Evolutionary conservation across 2,797 vertebrate species (phyloP).

Genomic region (Taenioides sp.): DNA sequence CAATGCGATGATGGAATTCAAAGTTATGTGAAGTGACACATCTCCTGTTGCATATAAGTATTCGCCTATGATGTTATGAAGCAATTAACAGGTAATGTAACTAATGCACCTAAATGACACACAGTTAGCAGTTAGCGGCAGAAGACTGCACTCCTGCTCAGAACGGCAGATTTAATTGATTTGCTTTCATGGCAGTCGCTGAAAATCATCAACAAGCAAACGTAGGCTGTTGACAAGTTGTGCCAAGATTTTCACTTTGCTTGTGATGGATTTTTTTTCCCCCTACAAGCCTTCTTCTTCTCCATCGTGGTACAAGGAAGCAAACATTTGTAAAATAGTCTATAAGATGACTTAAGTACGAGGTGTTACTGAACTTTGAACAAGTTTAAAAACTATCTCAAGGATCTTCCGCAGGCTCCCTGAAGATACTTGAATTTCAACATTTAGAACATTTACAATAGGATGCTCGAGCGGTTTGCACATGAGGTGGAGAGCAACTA

Average conservation of each 20-base stretch:
- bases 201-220: slow-evolving; percentile 63
- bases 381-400: slow-evolving; percentile 19
- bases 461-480: background rate
- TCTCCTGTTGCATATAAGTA: slow-evolving; percentile 56
- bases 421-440: slow-evolving; percentile 1
- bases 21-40: slow-evolving; percentile 46
- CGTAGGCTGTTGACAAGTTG: slow-evolving; percentile 55
- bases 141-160: slow-evolving; percentile 47
- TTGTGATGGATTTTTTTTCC: slow-evolving; percentile 28
- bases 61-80: slow-evolving; percentile 46
- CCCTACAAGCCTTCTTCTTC: slow-evolving; percentile 27
- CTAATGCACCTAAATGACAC: slow-evolving; percentile 54
- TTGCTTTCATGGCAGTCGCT: slow-evolving; percentile 65
- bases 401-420: background rate
- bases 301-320: slow-evolving; percentile 13
- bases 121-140: slow-evolving; percentile 37
- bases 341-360: slow-evolving; percentile 16
- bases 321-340: slow-evolving; percentile 24
- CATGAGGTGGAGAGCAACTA: slow-evolving; percentile 1
- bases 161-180: slow-evolving; percentile 66
- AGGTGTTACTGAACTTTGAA: slow-evolving; percentile 35
- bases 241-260: slow-evolving; percentile 53
- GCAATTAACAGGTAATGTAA: slow-evolving; percentile 59
- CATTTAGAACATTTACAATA: slow-evolving; percentile 1
- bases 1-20: slow-evolving; percentile 58